These are phyloP conservation scores for Phocides pigmalion DNA, from an alignment of 1,140 invertebrate species.

Conservation along the genomic window DNA sequence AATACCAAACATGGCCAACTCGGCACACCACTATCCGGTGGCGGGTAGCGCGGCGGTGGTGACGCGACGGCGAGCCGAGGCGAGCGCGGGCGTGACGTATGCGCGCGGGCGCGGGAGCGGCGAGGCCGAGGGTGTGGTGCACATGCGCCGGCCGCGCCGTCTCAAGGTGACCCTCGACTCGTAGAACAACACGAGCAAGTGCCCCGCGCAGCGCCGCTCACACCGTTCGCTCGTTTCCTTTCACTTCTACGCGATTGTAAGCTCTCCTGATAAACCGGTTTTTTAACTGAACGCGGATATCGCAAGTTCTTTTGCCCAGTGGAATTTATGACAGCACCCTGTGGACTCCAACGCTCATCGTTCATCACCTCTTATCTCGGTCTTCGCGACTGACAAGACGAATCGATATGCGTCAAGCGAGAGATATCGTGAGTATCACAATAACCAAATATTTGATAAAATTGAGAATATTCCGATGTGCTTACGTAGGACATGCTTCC, in stretches of 20 bases:
- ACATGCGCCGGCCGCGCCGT: conserved; percentile 72
- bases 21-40: no score
- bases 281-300: conserved; percentile 67
- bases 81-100: conserved; percentile 67
- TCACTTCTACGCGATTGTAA: conserved; percentile 68
- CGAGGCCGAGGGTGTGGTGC: conserved; percentile 75
- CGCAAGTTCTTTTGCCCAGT: conserved; percentile 54
- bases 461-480: conserved; percentile 44
- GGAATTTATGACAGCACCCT: conserved; percentile 76
- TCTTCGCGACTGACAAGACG: conserved; percentile 73
- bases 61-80: conserved; percentile 43
- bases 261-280: conserved; percentile 58
- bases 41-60: conserved; percentile 50
- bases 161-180: conserved; percentile 77
- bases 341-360: conserved; percentile 78
- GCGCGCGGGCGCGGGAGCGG: conserved; percentile 42
- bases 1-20: no score
- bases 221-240: conserved; percentile 63
- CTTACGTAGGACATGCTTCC: not conserved
- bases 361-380: conserved; percentile 79
- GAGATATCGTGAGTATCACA: conserved; percentile 74
- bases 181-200: conserved; percentile 50
- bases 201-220: conserved; percentile 54
- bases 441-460: conserved; percentile 60
- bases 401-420: conserved; percentile 81